Evolutionary conservation across 2,888 invertebrate species (phyloP), one percentile per base, ranked within the genome.

Genomic region (Xestia c-nigrum): DNA sequence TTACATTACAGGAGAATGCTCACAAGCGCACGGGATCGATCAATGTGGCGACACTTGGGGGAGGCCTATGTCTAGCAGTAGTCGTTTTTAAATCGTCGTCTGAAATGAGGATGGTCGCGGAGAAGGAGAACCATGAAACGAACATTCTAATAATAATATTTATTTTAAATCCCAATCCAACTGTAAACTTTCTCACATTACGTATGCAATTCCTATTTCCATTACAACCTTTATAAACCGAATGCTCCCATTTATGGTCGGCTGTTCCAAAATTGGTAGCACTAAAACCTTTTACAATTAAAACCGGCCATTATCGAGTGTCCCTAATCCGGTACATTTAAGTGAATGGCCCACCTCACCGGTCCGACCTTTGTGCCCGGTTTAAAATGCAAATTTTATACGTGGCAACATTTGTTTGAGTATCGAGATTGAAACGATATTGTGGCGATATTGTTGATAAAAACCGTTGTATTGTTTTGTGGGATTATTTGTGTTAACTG

Each of bases 291-390:
- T 91, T 91, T 91, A 91, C 91, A 94, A 93, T 93, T 92, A 93
- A 92, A 94, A 91, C 89, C 85, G 87, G 78, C 91, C 92, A 94
- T 95, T 94, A 94, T 93, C 93, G 91, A 90, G 84, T 90, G 89
- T 91, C 86, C 92, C 88, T 94, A 93, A 94, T 94, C 93, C 94
- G 87, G 90, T 87, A 88, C 91, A 90, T 92, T 92, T 90, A 90
- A 90, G 89, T 88, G 90, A 91, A 90, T 88, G 89, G 89, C 89
- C 90, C 91, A 92, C 92, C 93, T 93, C 93, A 90, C 91, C 89
- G 88, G 83, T 69, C 81, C 89, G 90, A 92, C 91, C 93, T 93
- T 91, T 92, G 92, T 90, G 89, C 90, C 81, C 78, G 80, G 87
- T 90, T 90, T 90, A 88, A 91, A 91, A 92, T 93, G 93, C 90